Conservation (phyloP, 2,797 vertebrate species). For the Paratrypauchen microcephalus region DNA sequence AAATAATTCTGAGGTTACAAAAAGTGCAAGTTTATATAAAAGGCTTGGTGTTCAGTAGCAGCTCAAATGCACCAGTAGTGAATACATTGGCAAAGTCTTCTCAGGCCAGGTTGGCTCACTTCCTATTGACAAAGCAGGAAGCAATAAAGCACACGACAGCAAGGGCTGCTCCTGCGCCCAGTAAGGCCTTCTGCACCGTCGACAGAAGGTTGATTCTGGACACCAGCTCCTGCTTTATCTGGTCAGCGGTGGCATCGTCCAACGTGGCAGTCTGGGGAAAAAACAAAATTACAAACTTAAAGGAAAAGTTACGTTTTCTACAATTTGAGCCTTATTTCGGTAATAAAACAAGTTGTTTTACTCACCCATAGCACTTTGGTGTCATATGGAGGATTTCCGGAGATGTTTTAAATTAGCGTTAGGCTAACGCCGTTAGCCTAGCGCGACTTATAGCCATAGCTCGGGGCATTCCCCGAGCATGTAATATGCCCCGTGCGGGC, state of each 20-base stretch:
- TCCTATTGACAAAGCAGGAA: slow-evolving; percentile 53
- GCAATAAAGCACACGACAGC: slow-evolving; percentile 75
- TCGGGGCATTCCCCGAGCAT: too few species aligned
- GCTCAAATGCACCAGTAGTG: slow-evolving; percentile 31
- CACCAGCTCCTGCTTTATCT: slow-evolving; percentile 81
- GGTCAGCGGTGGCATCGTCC: slow-evolving; percentile 83
- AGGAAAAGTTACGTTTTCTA: too few species aligned
- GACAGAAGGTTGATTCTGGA: slow-evolving; percentile 73
- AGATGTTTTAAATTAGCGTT: too few species aligned
- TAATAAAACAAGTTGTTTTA: too few species aligned
- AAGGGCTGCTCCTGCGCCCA: slow-evolving; percentile 70
- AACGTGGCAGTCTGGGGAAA: slow-evolving; percentile 81
- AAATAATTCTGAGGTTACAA: slow-evolving; percentile 59
- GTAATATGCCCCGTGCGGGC: too few species aligned
- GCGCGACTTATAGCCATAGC: too few species aligned
- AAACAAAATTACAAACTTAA: neutral
- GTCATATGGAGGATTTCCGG: too few species aligned
- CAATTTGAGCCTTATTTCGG: too few species aligned
- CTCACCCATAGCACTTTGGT: too few species aligned
- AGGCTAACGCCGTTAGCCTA: too few species aligned
- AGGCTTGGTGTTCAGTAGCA: slow-evolving; percentile 39
- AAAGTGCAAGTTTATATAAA: slow-evolving; percentile 64
- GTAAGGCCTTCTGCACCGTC: slow-evolving; percentile 67
- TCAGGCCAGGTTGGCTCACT: slow-evolving; percentile 21
- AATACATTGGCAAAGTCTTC: neutral